A percentile compares a stretch with the other conserved stretches of the same genome.
Evolutionary conservation across 2,888 invertebrate species (phyloP).

Genomic region (Pachydiplax longipennis): DNA sequence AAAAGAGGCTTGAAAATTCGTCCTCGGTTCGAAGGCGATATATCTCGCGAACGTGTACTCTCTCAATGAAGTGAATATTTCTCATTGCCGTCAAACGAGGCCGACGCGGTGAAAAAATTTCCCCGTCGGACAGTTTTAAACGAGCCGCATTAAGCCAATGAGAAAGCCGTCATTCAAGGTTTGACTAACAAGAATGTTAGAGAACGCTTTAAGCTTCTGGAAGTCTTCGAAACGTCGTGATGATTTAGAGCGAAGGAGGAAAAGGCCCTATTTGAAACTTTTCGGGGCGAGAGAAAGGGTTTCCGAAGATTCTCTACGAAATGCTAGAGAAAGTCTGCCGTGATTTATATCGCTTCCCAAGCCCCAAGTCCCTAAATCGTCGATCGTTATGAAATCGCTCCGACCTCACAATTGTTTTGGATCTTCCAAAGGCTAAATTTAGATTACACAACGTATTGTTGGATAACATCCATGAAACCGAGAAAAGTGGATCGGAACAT

Average conservation of each 20-base stretch:
- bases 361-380: too few relatives aligned
- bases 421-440: too few relatives aligned
- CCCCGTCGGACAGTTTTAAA: neutral
- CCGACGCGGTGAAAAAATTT: neutral
- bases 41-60: neutral
- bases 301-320: too few relatives aligned
- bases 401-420: too few relatives aligned
- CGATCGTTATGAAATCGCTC: too few relatives aligned
- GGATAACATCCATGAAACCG: too few relatives aligned
- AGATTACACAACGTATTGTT: too few relatives aligned
- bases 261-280: neutral
- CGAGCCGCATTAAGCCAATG: conserved; percentile 2
- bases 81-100: conserved; percentile 14
- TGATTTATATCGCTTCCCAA: too few relatives aligned
- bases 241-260: neutral
- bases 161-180: conserved; percentile 10
- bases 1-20: neutral
- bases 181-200: conserved; percentile 2
- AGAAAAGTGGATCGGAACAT: too few relatives aligned
- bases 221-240: neutral
- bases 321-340: too few relatives aligned
- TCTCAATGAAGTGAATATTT: neutral
- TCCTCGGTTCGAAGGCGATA: neutral
- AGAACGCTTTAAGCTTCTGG: neutral
- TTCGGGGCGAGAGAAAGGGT: neutral